phyloP scores from a whole-genome alignment of 2,888 invertebrate genomes.

The Dinocampus coccinellae region DNA sequence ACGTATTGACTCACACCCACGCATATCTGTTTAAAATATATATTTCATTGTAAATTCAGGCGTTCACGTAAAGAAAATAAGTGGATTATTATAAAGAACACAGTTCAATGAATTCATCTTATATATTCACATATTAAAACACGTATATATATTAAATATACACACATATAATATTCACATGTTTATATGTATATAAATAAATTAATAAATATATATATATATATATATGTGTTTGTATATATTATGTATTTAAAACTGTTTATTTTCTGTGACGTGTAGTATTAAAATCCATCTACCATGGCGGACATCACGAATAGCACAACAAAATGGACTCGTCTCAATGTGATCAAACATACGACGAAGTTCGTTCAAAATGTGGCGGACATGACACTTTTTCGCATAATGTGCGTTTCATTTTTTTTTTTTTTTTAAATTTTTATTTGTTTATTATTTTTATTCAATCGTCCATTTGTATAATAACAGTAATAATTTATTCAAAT shows the following conservation, averaged over 20 bases:
- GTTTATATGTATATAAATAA: no score
- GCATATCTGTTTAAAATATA: conserved; percentile 15
- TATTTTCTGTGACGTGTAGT: neutral
- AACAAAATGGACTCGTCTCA: conserved; percentile 67
- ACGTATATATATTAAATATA: no score
- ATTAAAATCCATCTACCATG: neutral
- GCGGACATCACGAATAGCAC: conserved; percentile 39
- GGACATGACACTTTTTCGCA: conserved; percentile 22
- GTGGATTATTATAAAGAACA: neutral
- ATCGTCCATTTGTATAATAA: no score
- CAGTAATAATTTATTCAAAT: no score
- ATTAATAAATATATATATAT: no score
- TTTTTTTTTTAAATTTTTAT: no score
- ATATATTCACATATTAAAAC: neutral
- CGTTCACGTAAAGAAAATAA: neutral
- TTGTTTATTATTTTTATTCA: no score
- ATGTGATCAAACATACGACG: conserved; percentile 54
- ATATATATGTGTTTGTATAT: no score
- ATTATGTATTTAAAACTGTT: conserved; percentile 26
- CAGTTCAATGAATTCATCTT: neutral
- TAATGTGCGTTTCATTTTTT: neutral
- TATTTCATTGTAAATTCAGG: neutral
- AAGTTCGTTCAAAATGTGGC: neutral
- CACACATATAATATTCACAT: no score
- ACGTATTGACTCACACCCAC: conserved; percentile 44